A percentile compares a stretch with the other conserved stretches of the same genome.
Conservation (phyloP, 1,140 invertebrate genomes). For the Telenomus remus region DNA sequence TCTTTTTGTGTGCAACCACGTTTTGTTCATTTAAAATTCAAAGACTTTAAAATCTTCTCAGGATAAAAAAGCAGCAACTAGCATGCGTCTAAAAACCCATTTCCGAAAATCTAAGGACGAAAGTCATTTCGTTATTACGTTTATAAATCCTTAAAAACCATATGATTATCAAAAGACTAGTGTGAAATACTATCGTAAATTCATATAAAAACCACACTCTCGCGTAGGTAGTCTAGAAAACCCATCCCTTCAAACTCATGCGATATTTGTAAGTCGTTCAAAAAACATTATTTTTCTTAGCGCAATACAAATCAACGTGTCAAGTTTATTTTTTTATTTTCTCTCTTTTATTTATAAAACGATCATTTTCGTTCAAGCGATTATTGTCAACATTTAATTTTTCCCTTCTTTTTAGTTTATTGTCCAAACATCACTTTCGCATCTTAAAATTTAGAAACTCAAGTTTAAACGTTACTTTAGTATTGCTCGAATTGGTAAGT, state of each 20-base stretch:
- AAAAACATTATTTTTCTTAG: constrained; percentile 52
- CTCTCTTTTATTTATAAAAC: constrained; percentile 36
- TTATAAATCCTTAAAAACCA: constrained; percentile 27
- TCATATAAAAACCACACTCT: constrained; percentile 37
- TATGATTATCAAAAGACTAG: constrained; percentile 39
- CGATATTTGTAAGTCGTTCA: constrained; percentile 44
- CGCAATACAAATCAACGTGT: constrained; percentile 33
- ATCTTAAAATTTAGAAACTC: constrained; percentile 30
- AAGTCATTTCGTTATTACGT: background rate
- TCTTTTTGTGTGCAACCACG: too few species aligned
- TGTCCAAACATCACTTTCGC: constrained; percentile 48
- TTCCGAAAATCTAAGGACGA: constrained; percentile 8
- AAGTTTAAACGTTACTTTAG: constrained; percentile 11
- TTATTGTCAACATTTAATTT: constrained; percentile 43
- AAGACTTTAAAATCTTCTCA: background rate
- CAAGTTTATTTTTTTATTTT: constrained; percentile 8
- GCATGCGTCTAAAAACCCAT: constrained; percentile 8
- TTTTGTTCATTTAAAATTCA: constrained; percentile 1
- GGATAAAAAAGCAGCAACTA: constrained; percentile 2
- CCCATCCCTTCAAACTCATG: constrained; percentile 19
- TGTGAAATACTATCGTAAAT: constrained; percentile 30
- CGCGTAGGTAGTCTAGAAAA: constrained; percentile 28
- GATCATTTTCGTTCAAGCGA: constrained; percentile 35
- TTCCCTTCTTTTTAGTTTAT: constrained; percentile 14
- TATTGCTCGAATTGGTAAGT: background rate